Evolutionary conservation across 2,113 vertebrate genomes (phyloP), one percentile per base, ranked within the genome.

Genomic region (Melierax canorus): DNA sequence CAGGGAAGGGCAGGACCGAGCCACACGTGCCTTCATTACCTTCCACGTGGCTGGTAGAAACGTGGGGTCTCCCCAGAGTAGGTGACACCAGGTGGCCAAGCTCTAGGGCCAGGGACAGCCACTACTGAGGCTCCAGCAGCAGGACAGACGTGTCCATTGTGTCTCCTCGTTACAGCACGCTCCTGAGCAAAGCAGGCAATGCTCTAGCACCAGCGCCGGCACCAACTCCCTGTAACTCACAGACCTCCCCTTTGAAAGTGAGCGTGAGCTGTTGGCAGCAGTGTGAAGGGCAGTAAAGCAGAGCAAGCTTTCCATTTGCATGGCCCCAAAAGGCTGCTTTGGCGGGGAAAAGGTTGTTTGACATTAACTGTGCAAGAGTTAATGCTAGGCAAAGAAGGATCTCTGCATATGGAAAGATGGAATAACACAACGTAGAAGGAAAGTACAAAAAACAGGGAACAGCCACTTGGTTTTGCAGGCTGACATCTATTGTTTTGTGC

Each of bases 401-500:
- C 85, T 95, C 50, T 85, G 58, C 79, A 36, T 19, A 12, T 16
- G 45, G 67, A 56, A 91, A 50, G 62, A 88, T 6, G 38, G 66
- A 92, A 73, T 85, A 72, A 87, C 45, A 71, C 76, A 76, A 39
- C 53, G 26, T 50, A 82, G 68, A 86, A 69, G 75, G 56, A 78
- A 92, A 81, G 32, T 41, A 75, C 41, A 90, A 83, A 96, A 94
- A 38, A 12, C 23, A 79, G 59, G 75, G 68, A 92, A 84, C 43
- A 94, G 80, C 74, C 83, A 79, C 68, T 86, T 46, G 60, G 69
- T 78, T 94, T 94, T 94, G 48, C 73, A 68, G 69, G 76, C 83
- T 96, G 83, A 86, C 92, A 89, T 94, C 68, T 92, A 95, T 96
- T 97, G 91, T 97, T 95, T 76, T 77, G 59, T 91, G 80, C 85